Conservation (phyloP, 1,140 invertebrate genomes). For the Meloidogyne exigua region DNA sequence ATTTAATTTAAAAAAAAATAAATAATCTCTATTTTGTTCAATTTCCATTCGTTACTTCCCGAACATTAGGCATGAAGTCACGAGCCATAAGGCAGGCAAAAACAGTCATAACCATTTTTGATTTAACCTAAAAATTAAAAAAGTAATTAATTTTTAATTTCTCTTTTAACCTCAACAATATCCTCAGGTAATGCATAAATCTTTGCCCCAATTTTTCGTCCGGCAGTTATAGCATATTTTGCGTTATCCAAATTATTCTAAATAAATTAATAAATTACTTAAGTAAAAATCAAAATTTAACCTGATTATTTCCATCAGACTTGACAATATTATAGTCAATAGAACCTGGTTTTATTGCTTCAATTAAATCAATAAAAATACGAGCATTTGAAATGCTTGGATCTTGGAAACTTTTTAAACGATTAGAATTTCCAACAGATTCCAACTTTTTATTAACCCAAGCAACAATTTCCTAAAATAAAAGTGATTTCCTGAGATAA, state of each 20-base stretch:
- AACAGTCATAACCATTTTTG: slow-evolving; percentile 98
- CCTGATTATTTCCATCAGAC: slow-evolving; percentile 77
- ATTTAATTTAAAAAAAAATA: slow-evolving; percentile 6
- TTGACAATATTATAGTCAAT: slow-evolving; percentile 90
- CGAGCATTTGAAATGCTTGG: slow-evolving; percentile 77
- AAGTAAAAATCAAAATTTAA: slow-evolving; percentile 65
- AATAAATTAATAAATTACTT: background rate
- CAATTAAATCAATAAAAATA: slow-evolving; percentile 90
- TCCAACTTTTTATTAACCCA: slow-evolving; percentile 92
- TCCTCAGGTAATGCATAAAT: slow-evolving; percentile 99
- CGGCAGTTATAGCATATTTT: slow-evolving; percentile 97
- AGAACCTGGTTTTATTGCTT: slow-evolving; percentile 88
- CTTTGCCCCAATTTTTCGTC: slow-evolving; percentile 89
- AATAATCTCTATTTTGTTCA: background rate
- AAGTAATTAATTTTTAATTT: background rate
- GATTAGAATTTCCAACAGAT: slow-evolving; percentile 70
- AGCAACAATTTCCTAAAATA: slow-evolving; percentile 78
- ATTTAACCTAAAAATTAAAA: slow-evolving; percentile 71
- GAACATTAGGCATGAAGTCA: slow-evolving; percentile 79
- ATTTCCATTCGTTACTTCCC: slow-evolving; percentile 31
- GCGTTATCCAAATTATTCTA: slow-evolving; percentile 88
- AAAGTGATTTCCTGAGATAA: background rate
- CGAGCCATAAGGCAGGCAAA: slow-evolving; percentile 97
- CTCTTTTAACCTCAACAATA: slow-evolving; percentile 77
- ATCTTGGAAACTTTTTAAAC: slow-evolving; percentile 86